Evolutionary conservation across 2,888 invertebrate genomes (phyloP).

Genomic region (Eumacrocentrus americanus): DNA sequence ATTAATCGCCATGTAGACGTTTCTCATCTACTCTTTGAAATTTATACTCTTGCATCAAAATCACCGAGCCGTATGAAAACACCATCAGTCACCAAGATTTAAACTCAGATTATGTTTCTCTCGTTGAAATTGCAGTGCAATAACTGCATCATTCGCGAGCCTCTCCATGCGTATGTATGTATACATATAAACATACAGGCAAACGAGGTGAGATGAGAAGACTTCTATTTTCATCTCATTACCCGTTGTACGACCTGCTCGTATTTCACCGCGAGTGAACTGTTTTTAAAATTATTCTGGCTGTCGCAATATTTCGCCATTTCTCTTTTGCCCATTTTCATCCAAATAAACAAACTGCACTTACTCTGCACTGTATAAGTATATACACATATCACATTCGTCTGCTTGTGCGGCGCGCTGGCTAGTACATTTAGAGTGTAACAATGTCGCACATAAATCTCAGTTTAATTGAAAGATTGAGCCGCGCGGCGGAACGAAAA

Average conservation of each 20-base stretch:
- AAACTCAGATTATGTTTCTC: conserved; percentile 28
- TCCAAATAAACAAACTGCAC: conserved; percentile 28
- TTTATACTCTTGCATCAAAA: conserved; percentile 17
- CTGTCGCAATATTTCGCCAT: conserved; percentile 25
- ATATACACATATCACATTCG: conserved; percentile 17
- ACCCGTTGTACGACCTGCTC: conserved; percentile 26
- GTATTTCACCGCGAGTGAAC: conserved; percentile 29
- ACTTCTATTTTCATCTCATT: conserved; percentile 36
- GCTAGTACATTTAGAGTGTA: conserved; percentile 32
- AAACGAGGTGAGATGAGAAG: conserved; percentile 8
- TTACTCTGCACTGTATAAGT: conserved; percentile 22
- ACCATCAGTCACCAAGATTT: conserved; percentile 22
- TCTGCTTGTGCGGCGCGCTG: conserved; percentile 20
- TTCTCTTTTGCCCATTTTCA: conserved; percentile 22
- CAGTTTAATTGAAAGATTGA: conserved; percentile 55
- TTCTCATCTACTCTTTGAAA: conserved; percentile 15
- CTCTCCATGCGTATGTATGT: neutral
- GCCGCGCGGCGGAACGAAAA: conserved; percentile 38
- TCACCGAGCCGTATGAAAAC: conserved; percentile 14
- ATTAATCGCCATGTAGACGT: conserved; percentile 15
- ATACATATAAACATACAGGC: neutral
- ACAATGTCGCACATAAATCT: conserved; percentile 48
- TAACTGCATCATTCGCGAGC: conserved; percentile 24
- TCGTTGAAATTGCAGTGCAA: conserved; percentile 27
- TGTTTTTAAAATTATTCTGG: conserved; percentile 30